These are phyloP conservation scores for Garra rufa DNA, from an alignment of 2,113 vertebrate genomes.

Conservation along the genomic window DNA sequence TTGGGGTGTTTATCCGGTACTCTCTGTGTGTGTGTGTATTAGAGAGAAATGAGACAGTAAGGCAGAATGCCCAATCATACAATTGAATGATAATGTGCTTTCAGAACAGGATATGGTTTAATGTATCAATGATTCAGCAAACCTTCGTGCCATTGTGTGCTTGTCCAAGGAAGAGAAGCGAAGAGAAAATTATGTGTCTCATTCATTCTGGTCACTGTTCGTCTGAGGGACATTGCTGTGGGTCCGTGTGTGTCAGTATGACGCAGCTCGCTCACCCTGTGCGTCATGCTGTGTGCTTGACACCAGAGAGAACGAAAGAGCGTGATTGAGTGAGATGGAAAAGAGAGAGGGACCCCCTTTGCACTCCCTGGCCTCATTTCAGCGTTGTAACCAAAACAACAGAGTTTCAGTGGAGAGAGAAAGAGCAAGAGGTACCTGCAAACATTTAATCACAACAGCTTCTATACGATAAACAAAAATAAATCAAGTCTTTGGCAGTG, in stretches of 20 bases:
- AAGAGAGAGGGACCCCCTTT: conserved; percentile 46
- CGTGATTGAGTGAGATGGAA: conserved; percentile 30
- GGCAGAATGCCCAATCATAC: background rate
- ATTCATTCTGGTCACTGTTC: conserved; percentile 6
- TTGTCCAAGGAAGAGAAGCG: background rate
- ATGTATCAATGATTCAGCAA: background rate
- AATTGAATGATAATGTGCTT: background rate
- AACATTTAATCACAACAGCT: background rate
- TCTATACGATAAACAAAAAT: background rate
- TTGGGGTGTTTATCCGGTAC: background rate
- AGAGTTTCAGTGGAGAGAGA: conserved; percentile 7
- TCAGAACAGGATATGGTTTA: background rate
- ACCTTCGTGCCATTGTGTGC: background rate
- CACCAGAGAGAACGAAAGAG: conserved; percentile 25
- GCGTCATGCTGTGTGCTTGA: conserved; percentile 39
- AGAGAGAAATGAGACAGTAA: background rate
- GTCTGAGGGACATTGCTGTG: conserved; percentile 8
- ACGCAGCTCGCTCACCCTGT: conserved; percentile 19
- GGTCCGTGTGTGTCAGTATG: conserved; percentile 45
- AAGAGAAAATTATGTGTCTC: background rate
- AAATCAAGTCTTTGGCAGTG: too few relatives aligned
- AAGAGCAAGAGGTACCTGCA: background rate
- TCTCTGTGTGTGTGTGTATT: background rate
- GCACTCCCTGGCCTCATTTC: background rate
- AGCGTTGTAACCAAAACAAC: background rate